Evolutionary conservation across 2,113 vertebrate species (phyloP).

Genomic region (Ictidomys tridecemlineatus): DNA sequence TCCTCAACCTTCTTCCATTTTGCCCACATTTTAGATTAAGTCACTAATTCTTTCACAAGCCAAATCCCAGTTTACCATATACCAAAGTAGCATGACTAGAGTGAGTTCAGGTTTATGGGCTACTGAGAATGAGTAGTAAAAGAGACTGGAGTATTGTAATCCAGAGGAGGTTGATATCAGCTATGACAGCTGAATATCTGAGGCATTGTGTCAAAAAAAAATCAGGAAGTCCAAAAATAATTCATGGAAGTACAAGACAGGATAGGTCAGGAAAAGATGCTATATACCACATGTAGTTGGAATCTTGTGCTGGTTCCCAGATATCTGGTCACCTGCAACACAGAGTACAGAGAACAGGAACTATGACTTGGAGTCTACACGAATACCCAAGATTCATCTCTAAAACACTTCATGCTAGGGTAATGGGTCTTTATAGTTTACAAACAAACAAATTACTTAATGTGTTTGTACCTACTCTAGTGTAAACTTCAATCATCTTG

Average conservation of each 20-base stretch:
- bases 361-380: background rate
- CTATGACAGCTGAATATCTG: background rate
- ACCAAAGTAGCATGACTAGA: background rate
- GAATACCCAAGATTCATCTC: background rate
- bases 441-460: constrained; percentile 16
- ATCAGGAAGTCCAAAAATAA: constrained; percentile 28
- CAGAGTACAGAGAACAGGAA: background rate
- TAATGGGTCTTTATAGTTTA: constrained; percentile 13
- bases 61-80: background rate
- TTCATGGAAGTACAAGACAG: constrained; percentile 6
- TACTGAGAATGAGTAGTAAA: background rate
- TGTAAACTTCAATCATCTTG: background rate
- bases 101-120: background rate
- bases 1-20: background rate
- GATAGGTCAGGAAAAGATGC: background rate
- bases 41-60: constrained; percentile 18
- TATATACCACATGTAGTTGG: background rate
- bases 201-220: constrained; percentile 27
- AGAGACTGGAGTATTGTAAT: background rate
- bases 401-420: background rate
- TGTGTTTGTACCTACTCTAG: background rate
- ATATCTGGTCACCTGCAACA: constrained; percentile 2
- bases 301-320: background rate
- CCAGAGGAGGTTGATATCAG: background rate
- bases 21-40: background rate